phyloP scores from a whole-genome alignment of 2,888 invertebrate genomes.

The Drosophila mulleri region DNA sequence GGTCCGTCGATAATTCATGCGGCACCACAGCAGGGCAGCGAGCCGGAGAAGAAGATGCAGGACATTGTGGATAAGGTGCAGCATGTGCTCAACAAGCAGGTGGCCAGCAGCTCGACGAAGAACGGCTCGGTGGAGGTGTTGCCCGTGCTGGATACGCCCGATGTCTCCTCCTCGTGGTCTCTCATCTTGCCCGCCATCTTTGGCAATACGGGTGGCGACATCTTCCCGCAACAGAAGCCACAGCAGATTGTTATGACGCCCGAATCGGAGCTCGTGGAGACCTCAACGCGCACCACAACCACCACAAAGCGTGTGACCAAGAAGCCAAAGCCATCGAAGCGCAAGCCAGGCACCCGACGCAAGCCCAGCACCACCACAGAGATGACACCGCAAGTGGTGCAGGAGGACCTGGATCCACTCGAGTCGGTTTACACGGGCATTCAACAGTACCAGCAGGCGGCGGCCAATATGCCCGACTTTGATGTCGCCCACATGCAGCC shows the following conservation, averaged over 20 bases:
- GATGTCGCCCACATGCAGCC: conserved; percentile 81
- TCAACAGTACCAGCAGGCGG: conserved; percentile 80
- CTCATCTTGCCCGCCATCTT: conserved; percentile 92
- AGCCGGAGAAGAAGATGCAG: conserved; percentile 89
- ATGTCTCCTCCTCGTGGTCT: conserved; percentile 92
- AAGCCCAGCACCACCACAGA: conserved; percentile 70
- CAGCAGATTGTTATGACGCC: conserved; percentile 85
- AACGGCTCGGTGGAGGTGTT: conserved; percentile 84
- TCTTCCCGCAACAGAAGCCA: conserved; percentile 86
- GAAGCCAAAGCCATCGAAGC: conserved; percentile 79
- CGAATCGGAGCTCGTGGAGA: conserved; percentile 84
- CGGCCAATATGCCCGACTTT: conserved; percentile 76
- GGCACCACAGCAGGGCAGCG: conserved; percentile 84
- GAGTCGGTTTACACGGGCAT: conserved; percentile 83
- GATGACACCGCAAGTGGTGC: conserved; percentile 73
- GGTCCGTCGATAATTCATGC: conserved; percentile 85
- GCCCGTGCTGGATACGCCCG: conserved; percentile 88
- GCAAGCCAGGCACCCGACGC: conserved; percentile 79
- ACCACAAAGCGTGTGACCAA: conserved; percentile 62
- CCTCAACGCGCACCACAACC: conserved; percentile 66
- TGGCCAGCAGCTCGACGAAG: conserved; percentile 87
- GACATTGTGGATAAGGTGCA: conserved; percentile 93
- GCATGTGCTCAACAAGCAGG: conserved; percentile 92
- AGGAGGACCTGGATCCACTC: conserved; percentile 79
- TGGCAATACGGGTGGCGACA: conserved; percentile 89